Conservation (phyloP, 2,888 invertebrate genomes). For the Andrena marginata region DNA sequence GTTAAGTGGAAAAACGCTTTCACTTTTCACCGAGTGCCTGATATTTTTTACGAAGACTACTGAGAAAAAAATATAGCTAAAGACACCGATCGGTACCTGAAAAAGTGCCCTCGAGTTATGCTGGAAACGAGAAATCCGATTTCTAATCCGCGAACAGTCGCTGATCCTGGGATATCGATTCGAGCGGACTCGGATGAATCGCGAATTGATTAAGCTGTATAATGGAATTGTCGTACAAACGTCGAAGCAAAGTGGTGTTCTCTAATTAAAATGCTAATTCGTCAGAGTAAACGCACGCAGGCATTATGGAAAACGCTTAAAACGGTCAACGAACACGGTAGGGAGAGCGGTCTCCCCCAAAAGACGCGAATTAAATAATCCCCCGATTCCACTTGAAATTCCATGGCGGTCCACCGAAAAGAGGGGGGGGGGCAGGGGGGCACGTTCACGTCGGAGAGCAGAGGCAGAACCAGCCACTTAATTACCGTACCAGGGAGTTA, state of each 20-base stretch:
- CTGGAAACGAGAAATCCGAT: neutral
- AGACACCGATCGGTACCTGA: too few relatives aligned
- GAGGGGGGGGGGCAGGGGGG: conserved; percentile 46
- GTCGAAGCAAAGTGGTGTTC: conserved; percentile 63
- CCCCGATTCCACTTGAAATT: conserved; percentile 74
- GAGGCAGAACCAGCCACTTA: conserved; percentile 68
- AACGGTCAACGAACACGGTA: conserved; percentile 52
- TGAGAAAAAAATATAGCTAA: too few relatives aligned
- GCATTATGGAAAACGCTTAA: conserved; percentile 71
- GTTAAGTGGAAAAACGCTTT: too few relatives aligned
- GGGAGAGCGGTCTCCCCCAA: conserved; percentile 39
- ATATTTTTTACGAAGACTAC: neutral
- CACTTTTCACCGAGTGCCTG: too few relatives aligned
- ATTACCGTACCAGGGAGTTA: conserved; percentile 72
- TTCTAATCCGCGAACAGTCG: neutral
- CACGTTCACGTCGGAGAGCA: conserved; percentile 54
- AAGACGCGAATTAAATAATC: conserved; percentile 73
- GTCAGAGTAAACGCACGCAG: conserved; percentile 56
- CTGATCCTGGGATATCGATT: neutral
- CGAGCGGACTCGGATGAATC: neutral
- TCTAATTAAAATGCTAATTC: conserved; percentile 76
- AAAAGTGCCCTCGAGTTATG: too few relatives aligned
- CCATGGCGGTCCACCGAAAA: conserved; percentile 67
- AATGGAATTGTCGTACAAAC: conserved; percentile 65
- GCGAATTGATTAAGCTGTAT: conserved; percentile 44